Evolutionary conservation across 2,797 vertebrate genomes (phyloP).

Genomic region (Macropodus opercularis): DNA sequence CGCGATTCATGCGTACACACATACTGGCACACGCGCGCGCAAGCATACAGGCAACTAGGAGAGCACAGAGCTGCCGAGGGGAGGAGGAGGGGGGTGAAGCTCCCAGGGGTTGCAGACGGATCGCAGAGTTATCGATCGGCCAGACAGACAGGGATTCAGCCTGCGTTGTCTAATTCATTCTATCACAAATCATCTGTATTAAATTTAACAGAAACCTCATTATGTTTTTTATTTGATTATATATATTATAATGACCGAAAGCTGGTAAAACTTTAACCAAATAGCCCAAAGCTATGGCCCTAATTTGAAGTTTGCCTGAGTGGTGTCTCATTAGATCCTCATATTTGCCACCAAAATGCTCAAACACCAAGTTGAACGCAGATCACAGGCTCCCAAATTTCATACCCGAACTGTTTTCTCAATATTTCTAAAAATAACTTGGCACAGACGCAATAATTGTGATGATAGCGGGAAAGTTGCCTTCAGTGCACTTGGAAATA

Average conservation of each 20-base stretch:
- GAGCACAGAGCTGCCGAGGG: slow-evolving; percentile 83
- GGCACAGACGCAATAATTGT: background rate
- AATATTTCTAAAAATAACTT: slow-evolving; percentile 11
- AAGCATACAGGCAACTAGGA: slow-evolving; percentile 69
- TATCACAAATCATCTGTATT: too few relatives aligned
- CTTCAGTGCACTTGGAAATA: slow-evolving; percentile 8
- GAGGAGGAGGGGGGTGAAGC: slow-evolving; percentile 30
- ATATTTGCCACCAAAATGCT: background rate
- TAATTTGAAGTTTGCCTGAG: background rate
- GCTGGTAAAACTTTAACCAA: background rate
- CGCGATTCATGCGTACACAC: slow-evolving; percentile 36
- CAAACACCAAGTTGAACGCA: background rate
- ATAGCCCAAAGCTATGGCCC: background rate
- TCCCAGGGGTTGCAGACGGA: slow-evolving; percentile 69
- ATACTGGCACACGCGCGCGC: slow-evolving; percentile 25
- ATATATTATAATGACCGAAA: background rate
- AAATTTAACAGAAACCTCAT: too few relatives aligned
- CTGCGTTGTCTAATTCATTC: slow-evolving; percentile 5
- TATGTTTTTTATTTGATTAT: too few relatives aligned
- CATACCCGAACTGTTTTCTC: background rate
- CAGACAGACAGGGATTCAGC: slow-evolving; percentile 27
- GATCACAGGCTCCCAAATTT: background rate
- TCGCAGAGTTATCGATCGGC: slow-evolving; percentile 76
- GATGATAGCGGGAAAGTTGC: slow-evolving; percentile 19
- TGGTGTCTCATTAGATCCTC: background rate